Evolutionary conservation across 2,113 vertebrate species (phyloP).

Genomic region (Rhinopomastus cyanomelas): DNA sequence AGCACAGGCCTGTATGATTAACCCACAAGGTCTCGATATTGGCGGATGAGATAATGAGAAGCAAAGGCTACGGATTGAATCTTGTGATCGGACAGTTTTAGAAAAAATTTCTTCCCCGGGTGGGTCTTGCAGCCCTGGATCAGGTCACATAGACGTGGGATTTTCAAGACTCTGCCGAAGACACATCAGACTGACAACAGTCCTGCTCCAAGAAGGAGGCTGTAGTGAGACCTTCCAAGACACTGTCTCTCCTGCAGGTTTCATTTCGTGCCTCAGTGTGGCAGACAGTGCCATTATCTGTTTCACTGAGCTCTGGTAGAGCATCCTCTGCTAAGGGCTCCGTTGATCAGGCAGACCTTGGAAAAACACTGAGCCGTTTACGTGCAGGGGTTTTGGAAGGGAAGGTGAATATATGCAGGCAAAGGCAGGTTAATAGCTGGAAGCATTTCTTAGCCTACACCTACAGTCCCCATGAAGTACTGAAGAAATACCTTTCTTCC

Average conservation of each 20-base stretch:
- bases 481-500: not conserved
- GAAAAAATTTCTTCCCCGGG: fast-evolving
- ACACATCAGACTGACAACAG: not conserved
- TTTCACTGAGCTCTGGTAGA: not conserved
- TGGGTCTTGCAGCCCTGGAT: not conserved
- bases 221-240: not conserved
- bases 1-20: not conserved
- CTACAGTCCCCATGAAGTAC: not conserved
- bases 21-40: not conserved
- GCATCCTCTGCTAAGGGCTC: not conserved
- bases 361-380: not conserved
- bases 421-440: not conserved
- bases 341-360: not conserved
- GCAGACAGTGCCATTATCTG: not conserved
- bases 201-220: not conserved
- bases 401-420: not conserved
- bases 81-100: not conserved
- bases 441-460: not conserved
- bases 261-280: not conserved
- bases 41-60: not conserved
- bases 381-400: not conserved
- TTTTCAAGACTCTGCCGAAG: not conserved
- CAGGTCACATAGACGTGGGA: not conserved
- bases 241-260: not conserved
- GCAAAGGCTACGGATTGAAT: not conserved